Evolutionary conservation across 2,113 vertebrate species (phyloP).

Genomic region (Leiothrix lutea): DNA sequence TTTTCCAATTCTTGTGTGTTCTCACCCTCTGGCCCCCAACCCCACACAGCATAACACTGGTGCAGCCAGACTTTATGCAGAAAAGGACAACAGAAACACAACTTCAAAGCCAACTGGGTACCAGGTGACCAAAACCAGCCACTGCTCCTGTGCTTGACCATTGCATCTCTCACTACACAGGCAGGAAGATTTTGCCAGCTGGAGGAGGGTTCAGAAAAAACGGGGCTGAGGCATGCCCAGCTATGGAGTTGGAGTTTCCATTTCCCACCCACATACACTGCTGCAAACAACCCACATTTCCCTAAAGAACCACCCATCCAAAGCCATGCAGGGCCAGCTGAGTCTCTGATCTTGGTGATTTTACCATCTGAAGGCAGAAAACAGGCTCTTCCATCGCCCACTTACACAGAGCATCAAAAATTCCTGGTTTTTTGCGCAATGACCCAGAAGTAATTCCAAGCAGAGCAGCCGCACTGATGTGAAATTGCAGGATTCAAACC

Average conservation of each 20-base stretch:
- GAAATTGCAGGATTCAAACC: neutral
- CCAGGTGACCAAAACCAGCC: neutral
- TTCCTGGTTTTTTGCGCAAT: neutral
- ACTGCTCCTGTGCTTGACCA: neutral
- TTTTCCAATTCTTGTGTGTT: neutral
- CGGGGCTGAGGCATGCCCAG: neutral
- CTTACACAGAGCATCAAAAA: neutral
- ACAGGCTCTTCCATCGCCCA: neutral
- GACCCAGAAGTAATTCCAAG: neutral
- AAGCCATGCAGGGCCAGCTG: neutral
- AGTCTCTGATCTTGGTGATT: neutral
- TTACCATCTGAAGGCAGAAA: neutral
- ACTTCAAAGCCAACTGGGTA: neutral
- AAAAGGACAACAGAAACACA: neutral
- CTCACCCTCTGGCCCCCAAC: neutral
- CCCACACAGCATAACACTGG: neutral
- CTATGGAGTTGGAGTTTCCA: neutral
- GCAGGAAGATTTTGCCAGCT: neutral
- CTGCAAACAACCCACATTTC: neutral
- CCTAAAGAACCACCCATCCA: neutral
- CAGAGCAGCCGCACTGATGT: rapidly evolving
- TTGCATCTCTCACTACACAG: neutral
- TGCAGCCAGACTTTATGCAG: neutral
- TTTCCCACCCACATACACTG: neutral
- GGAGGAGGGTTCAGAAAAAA: neutral